A percentile compares a stretch with the other conserved stretches of the same genome.
Evolutionary conservation across 2,797 vertebrate genomes (phyloP).

Genomic region (Rhinatrema bivittatum): DNA sequence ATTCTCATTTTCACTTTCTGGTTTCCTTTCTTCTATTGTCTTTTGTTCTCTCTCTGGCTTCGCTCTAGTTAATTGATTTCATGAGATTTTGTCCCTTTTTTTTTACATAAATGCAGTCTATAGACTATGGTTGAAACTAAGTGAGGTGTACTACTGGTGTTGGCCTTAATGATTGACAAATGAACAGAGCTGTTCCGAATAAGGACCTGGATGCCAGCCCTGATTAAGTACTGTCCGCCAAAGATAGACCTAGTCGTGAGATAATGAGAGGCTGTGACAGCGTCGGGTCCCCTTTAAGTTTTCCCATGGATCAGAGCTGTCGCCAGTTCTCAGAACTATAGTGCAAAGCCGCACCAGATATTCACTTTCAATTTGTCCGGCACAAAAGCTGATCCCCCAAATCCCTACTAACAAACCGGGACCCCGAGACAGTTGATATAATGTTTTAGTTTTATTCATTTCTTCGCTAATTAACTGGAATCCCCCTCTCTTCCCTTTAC

Average conservation of each 20-base stretch:
- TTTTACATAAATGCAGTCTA: too few species aligned
- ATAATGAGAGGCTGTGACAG: conserved; percentile 75
- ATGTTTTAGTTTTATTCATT: conserved; percentile 79
- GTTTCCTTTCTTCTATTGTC: too few species aligned
- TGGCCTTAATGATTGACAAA: too few species aligned
- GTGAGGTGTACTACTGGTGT: too few species aligned
- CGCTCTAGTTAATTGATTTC: too few species aligned
- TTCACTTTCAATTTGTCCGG: conserved; percentile 84
- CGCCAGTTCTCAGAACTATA: conserved; percentile 77
- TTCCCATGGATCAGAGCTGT: conserved; percentile 79
- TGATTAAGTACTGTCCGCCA: conserved; percentile 65
- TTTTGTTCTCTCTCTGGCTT: too few species aligned
- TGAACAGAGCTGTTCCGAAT: too few species aligned
- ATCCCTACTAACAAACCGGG: conserved; percentile 79
- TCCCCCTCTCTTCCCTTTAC: conserved; percentile 72
- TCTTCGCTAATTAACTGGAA: conserved; percentile 94
- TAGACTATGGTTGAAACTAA: too few species aligned
- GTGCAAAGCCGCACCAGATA: conserved; percentile 77
- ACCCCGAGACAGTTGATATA: conserved; percentile 74
- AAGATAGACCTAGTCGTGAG: conserved; percentile 77
- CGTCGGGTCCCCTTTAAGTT: conserved; percentile 64
- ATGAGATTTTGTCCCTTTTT: too few species aligned
- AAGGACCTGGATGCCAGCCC: too few species aligned
- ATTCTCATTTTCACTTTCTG: too few species aligned
- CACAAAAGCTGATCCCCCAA: conserved; percentile 92